Evolutionary conservation across 2,888 invertebrate species (phyloP).

Genomic region (Ctenicera cuprea): DNA sequence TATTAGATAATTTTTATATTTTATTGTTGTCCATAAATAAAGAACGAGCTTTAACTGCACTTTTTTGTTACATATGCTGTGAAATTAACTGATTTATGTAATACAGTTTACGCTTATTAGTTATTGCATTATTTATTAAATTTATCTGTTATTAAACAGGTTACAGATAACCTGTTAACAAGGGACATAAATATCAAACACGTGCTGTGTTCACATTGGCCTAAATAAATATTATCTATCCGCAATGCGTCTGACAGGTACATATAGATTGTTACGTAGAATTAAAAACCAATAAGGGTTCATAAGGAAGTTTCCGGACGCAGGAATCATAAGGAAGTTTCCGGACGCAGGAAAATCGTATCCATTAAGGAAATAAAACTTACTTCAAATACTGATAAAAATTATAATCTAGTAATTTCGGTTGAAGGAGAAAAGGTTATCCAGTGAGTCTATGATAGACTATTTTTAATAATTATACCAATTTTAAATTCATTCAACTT

Average conservation of each 20-base stretch:
- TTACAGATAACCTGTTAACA: conserved; percentile 11
- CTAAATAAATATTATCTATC: conserved; percentile 20
- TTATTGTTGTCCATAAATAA: too few species aligned
- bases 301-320: too few species aligned
- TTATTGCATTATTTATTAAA: neutral
- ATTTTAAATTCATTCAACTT: conserved; percentile 26
- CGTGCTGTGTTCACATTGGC: conserved; percentile 22
- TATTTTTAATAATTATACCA: conserved; percentile 2
- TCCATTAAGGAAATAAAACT: too few species aligned
- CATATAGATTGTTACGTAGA: neutral
- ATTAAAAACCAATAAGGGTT: too few species aligned
- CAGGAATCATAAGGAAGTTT: too few species aligned
- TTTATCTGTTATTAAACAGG: neutral
- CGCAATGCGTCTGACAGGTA: neutral
- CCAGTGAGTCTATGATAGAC: neutral
- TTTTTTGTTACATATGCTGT: too few species aligned
- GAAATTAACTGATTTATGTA: too few species aligned
- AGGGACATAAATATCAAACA: conserved; percentile 9
- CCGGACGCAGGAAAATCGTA: too few species aligned
- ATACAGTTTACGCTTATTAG: too few species aligned
- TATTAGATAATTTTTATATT: too few species aligned
- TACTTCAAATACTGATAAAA: too few species aligned
- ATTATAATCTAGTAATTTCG: neutral
- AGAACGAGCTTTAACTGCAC: too few species aligned
- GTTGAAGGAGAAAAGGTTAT: conserved; percentile 12